Evolutionary conservation across 2,888 invertebrate genomes (phyloP).

Genomic region (Taenaris catops): DNA sequence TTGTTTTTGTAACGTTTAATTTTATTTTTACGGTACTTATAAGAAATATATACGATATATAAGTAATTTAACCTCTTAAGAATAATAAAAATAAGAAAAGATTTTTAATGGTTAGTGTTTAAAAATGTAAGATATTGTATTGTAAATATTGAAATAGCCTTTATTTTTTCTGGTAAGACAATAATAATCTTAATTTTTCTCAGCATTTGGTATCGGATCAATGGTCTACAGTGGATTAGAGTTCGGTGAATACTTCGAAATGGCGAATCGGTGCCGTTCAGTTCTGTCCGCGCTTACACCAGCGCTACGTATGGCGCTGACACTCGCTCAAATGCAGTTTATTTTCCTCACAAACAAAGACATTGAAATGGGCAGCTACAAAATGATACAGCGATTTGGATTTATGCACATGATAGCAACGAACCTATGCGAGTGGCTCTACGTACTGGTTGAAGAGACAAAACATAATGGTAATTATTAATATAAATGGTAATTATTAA

Average conservation of each 20-base stretch:
- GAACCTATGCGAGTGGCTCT: slow-evolving; percentile 95
- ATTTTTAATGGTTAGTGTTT: too few relatives aligned
- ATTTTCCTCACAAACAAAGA: slow-evolving; percentile 93
- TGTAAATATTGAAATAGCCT: too few relatives aligned
- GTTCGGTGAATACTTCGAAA: slow-evolving; percentile 88
- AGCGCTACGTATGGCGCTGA: slow-evolving; percentile 89
- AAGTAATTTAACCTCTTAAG: too few relatives aligned
- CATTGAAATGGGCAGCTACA: slow-evolving; percentile 81
- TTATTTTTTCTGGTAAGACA: too few relatives aligned
- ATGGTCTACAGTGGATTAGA: slow-evolving; percentile 86
- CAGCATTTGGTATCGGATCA: slow-evolving; percentile 81
- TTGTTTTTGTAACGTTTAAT: too few relatives aligned
- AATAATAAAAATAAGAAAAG: too few relatives aligned
- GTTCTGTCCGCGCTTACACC: slow-evolving; percentile 88
- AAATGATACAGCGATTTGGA: slow-evolving; percentile 90
- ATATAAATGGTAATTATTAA: too few relatives aligned
- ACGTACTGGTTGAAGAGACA: slow-evolving; percentile 92
- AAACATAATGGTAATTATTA: too few relatives aligned
- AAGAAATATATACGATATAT: too few relatives aligned
- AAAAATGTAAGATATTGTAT: too few relatives aligned
- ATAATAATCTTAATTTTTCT: slow-evolving; percentile 20
- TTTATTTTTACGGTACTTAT: too few relatives aligned
- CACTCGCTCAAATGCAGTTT: slow-evolving; percentile 95
- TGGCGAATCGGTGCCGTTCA: slow-evolving; percentile 82
- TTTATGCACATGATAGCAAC: slow-evolving; percentile 97